Percentiles rank a stretch among this genome's conserved stretches.
Evolutionary conservation across 30 jellyfish, hydroid and myxozoan species (phyloP).

Genomic region (Aurelia aurita): DNA sequence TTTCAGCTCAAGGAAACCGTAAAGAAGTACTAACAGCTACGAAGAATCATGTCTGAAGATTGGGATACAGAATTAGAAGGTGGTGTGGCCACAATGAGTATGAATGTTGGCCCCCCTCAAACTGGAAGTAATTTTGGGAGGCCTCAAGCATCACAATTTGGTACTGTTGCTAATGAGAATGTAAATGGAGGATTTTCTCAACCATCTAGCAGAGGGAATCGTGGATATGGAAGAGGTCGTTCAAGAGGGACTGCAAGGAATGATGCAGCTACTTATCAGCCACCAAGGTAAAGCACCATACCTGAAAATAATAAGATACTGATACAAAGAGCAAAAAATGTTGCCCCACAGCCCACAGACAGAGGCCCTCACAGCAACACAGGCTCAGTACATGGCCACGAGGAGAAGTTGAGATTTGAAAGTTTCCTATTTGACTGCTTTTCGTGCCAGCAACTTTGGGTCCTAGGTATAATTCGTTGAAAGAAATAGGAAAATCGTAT

Average conservation of each 20-base stretch:
- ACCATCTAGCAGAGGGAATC: neutral
- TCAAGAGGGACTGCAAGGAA: neutral
- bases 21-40: neutral
- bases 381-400: too few relatives aligned
- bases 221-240: conserved; percentile 29
- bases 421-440: too few relatives aligned
- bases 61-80: conserved; percentile 60
- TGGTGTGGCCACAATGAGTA: conserved; percentile 37
- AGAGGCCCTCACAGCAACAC: too few relatives aligned
- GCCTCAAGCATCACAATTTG: neutral
- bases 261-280: neutral
- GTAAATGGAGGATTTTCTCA: neutral
- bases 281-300: too few relatives aligned
- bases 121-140: neutral
- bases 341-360: too few relatives aligned
- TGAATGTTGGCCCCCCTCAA: neutral
- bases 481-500: too few relatives aligned
- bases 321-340: too few relatives aligned
- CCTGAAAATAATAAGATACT: too few relatives aligned
- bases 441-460: too few relatives aligned
- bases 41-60: conserved; percentile 34
- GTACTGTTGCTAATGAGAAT: neutral
- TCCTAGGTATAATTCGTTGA: too few relatives aligned
- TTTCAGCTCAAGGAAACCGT: too few relatives aligned
- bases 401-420: too few relatives aligned